Conservation (phyloP, 1,140 invertebrate genomes). For the Rhagoletis zephyria region DNA sequence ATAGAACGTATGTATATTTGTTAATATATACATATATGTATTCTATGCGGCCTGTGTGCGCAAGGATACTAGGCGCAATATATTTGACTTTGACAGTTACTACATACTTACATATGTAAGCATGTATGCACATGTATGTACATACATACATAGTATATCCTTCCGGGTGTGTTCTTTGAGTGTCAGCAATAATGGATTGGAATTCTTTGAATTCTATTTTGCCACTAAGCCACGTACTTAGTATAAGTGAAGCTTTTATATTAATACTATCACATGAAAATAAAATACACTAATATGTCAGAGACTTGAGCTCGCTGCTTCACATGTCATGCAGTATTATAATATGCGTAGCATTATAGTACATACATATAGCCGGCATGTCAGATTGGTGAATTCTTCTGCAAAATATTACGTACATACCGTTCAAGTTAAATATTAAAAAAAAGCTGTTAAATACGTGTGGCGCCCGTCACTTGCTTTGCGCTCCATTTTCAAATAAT, state of each 20-base stretch:
- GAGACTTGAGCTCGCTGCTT: not conserved
- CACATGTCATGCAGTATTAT: not conserved
- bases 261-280: not conserved
- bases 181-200: slow-evolving; percentile 12
- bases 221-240: not conserved
- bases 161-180: not conserved
- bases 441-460: not conserved
- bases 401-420: too few relatives aligned
- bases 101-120: not conserved
- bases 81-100: not conserved
- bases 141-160: too few relatives aligned
- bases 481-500: not conserved
- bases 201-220: slow-evolving; percentile 20
- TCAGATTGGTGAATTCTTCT: not conserved
- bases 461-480: not conserved
- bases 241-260: too few relatives aligned
- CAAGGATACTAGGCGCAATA: not conserved
- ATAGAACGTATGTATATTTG: not conserved
- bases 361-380: not conserved
- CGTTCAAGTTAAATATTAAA: too few relatives aligned
- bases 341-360: not conserved
- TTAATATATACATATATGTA: too few relatives aligned
- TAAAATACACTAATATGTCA: slow-evolving; percentile 3
- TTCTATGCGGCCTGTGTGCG: not conserved
- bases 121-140: not conserved